phyloP scores from a whole-genome alignment of 2,888 invertebrate species.

The Cremastinae sp. region DNA sequence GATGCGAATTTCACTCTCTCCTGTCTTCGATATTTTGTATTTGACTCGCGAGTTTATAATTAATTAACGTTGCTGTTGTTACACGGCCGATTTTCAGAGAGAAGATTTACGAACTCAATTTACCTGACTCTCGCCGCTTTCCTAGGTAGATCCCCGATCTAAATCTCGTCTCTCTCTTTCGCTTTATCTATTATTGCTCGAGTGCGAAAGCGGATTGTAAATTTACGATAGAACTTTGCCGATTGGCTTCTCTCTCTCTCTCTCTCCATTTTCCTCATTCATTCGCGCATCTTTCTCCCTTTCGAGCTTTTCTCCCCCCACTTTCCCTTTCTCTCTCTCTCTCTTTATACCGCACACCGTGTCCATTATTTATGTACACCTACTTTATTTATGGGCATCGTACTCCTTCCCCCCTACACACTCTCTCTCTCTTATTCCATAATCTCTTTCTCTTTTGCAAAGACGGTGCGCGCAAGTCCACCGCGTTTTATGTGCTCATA shows the following conservation, averaged over 20 bases:
- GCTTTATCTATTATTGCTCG: conserved; percentile 44
- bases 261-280: conserved; percentile 5
- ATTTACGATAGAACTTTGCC: conserved; percentile 49
- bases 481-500: conserved; percentile 46
- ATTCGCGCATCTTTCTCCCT: conserved; percentile 25
- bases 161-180: conserved; percentile 40
- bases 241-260: conserved; percentile 32
- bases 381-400: conserved; percentile 55
- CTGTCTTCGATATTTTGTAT: conserved; percentile 27
- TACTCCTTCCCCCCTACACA: conserved; percentile 41
- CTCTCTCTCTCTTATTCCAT: conserved; percentile 3
- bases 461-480: conserved; percentile 28
- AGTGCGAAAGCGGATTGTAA: conserved; percentile 50
- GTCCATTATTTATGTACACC: conserved; percentile 57
- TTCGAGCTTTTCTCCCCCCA: conserved; percentile 8
- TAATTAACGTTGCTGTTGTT: conserved; percentile 41
- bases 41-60: conserved; percentile 36
- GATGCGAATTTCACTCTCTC: neutral
- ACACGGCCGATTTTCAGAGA: conserved; percentile 37
- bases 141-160: conserved; percentile 39
- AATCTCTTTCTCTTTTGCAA: conserved; percentile 28
- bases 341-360: conserved; percentile 33
- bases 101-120: conserved; percentile 46
- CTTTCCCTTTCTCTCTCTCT: conserved; percentile 9
- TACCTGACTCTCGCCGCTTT: conserved; percentile 27